These are phyloP conservation scores for Colinus virginianus DNA, from an alignment of 2,113 vertebrate species.

Conservation along the genomic window DNA sequence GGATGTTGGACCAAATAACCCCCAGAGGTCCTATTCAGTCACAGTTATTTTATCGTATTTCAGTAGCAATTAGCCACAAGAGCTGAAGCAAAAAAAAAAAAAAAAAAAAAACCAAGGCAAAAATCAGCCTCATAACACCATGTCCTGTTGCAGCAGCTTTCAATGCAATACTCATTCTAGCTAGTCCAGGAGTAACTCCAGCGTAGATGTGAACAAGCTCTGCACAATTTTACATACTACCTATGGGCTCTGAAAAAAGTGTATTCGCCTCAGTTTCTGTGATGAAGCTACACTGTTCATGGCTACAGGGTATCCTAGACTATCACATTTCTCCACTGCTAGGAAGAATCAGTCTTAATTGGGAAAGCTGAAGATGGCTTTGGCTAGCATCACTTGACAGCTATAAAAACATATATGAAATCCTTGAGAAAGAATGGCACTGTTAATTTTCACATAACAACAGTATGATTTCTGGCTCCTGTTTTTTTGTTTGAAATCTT, in stretches of 20 bases:
- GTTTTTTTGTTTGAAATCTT: background rate
- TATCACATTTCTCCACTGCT: background rate
- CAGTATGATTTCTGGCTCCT: background rate
- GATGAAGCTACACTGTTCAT: background rate
- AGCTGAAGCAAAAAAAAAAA: background rate
- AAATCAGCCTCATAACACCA: background rate
- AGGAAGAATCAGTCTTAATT: background rate
- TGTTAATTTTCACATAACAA: background rate
- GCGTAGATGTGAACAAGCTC: background rate
- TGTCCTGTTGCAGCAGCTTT: background rate
- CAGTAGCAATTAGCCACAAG: background rate
- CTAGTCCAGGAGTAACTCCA: background rate
- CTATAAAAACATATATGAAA: background rate
- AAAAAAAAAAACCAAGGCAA: background rate
- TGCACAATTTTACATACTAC: background rate
- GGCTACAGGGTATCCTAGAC: background rate
- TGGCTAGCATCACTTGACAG: background rate
- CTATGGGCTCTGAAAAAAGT: background rate
- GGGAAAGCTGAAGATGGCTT: background rate
- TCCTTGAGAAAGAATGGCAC: background rate
- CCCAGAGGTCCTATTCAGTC: background rate
- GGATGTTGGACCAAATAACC: background rate
- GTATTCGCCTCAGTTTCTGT: background rate
- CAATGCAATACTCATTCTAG: background rate
- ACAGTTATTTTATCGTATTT: background rate